These are phyloP conservation scores for Lophotis ruficrista DNA, from an alignment of 2,113 vertebrate genomes.

Conservation along the genomic window DNA sequence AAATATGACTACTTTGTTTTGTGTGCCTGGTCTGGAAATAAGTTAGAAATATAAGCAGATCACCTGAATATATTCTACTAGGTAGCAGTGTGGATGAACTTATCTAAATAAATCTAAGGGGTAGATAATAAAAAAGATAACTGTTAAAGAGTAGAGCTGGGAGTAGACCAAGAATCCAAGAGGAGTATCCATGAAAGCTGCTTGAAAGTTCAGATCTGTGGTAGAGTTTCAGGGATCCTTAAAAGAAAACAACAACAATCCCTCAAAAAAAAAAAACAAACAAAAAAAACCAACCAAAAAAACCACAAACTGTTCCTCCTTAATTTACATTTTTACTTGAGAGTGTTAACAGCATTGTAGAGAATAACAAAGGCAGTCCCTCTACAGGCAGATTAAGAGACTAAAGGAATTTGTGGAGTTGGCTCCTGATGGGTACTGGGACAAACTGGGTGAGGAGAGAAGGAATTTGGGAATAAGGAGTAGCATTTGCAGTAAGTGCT, in stretches of 20 bases:
- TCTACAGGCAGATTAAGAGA: not conserved
- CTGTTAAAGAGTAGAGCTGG: not conserved
- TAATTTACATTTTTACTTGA: not conserved
- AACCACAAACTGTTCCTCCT: not conserved
- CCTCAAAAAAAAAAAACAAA: not conserved
- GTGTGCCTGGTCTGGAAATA: not conserved
- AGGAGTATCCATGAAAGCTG: not conserved
- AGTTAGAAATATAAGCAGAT: not conserved
- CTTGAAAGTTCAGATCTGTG: not conserved
- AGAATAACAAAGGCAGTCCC: not conserved
- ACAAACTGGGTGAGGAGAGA: not conserved
- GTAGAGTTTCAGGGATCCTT: not conserved
- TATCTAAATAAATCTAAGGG: not conserved
- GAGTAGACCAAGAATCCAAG: not conserved
- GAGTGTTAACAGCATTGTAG: not conserved
- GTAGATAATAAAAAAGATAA: not conserved
- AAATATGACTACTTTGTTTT: not conserved
- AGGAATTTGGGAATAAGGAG: not conserved
- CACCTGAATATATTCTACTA: not conserved
- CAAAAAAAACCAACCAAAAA: not conserved
- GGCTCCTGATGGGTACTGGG: not conserved
- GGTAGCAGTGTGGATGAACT: not conserved
- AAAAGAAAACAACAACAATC: not conserved
- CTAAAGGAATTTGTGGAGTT: not conserved
- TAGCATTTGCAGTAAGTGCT: not conserved